These are phyloP conservation scores for Tanypteryx hageni DNA, from an alignment of 2,888 invertebrate genomes.

Conservation along the genomic window DNA sequence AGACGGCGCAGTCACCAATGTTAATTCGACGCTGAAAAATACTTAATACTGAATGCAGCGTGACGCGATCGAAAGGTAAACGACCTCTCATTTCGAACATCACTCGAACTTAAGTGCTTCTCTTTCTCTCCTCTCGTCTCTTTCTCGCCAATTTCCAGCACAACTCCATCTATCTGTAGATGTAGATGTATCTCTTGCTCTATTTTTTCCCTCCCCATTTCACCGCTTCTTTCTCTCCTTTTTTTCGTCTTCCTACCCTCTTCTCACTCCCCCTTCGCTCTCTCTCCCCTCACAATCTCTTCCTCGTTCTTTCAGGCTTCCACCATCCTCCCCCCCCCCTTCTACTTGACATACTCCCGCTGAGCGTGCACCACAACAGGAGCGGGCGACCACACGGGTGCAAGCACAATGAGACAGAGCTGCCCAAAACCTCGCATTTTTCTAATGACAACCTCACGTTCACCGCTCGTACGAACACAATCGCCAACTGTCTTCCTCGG, in stretches of 20 bases:
- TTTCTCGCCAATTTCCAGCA: background rate
- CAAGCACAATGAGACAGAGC: background rate
- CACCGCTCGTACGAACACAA: background rate
- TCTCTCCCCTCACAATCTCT: too few species aligned
- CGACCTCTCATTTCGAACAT: background rate
- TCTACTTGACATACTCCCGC: background rate
- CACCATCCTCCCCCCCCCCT: background rate
- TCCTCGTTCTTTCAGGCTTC: background rate
- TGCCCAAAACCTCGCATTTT: background rate
- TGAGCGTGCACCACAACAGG: slow-evolving; percentile 18
- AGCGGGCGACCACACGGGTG: background rate
- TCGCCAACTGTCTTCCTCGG: background rate
- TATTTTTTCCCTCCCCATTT: background rate
- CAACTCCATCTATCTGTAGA: background rate
- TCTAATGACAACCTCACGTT: background rate
- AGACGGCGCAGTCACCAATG: background rate
- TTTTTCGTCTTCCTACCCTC: too few species aligned
- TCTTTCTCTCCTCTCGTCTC: too few species aligned
- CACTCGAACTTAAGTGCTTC: background rate
- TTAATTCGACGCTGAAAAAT: background rate
- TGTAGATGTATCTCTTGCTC: too few species aligned
- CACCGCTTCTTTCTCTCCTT: background rate
- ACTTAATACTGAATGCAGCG: slow-evolving; percentile 12
- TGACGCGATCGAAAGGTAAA: background rate
- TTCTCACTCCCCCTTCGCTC: too few species aligned